Percentiles rank a stretch among this genome's conserved stretches.
phyloP scores from a whole-genome alignment of 2,797 vertebrate genomes.

The Gobio occitaniae region DNA sequence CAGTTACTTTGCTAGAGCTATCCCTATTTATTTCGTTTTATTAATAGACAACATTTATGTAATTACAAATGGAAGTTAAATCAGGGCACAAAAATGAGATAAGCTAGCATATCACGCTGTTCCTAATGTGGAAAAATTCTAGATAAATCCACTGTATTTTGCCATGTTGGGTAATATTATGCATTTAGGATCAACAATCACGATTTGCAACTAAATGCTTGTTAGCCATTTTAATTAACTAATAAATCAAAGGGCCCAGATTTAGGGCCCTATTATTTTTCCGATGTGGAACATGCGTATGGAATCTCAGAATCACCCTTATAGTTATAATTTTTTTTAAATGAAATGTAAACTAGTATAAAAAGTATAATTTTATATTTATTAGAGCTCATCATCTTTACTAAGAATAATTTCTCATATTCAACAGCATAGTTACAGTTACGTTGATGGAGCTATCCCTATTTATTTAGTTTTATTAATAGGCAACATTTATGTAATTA shows the following conservation, averaged over 20 bases:
- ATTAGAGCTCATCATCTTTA: too few species aligned
- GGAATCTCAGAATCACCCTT: too few species aligned
- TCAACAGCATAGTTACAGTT: too few species aligned
- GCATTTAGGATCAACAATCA: background rate
- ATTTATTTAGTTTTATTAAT: too few species aligned
- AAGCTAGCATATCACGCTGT: background rate
- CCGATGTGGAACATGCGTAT: too few species aligned
- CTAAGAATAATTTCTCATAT: too few species aligned
- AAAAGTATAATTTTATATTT: too few species aligned
- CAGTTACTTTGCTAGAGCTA: background rate
- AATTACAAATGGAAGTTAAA: conserved; percentile 1
- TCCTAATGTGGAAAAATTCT: background rate
- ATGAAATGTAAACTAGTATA: too few species aligned
- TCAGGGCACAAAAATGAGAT: background rate
- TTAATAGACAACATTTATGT: background rate
- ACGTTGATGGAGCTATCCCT: too few species aligned
- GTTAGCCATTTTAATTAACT: background rate
- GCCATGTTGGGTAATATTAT: background rate
- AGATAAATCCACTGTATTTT: background rate
- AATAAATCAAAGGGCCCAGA: background rate
- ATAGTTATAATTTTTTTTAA: too few species aligned
- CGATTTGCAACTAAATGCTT: background rate
- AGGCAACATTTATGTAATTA: too few species aligned
- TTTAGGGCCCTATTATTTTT: too few species aligned
- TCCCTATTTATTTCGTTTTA: background rate